Percentiles rank a stretch among this genome's conserved stretches.
These are phyloP conservation scores for Napeogenes inachia DNA, from an alignment of 2,888 invertebrate genomes.

Conservation along the genomic window DNA sequence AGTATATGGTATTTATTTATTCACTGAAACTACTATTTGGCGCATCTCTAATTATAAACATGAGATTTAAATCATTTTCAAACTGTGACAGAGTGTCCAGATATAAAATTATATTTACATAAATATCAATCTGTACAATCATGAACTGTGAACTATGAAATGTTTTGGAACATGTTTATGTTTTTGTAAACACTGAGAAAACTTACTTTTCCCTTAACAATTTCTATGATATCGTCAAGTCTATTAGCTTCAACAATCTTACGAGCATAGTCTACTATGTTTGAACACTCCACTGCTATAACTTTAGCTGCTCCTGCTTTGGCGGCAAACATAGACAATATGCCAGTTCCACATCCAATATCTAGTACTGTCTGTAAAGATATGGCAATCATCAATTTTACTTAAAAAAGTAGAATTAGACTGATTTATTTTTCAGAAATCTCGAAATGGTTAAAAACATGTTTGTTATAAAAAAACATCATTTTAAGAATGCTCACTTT, in stretches of 20 bases:
- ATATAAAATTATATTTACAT: too few relatives aligned
- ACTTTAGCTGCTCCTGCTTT: constrained; percentile 98
- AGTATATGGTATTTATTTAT: too few relatives aligned
- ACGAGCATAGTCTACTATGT: constrained; percentile 97
- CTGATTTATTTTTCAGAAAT: too few relatives aligned
- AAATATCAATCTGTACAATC: neutral
- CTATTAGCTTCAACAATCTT: constrained; percentile 94
- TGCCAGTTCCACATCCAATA: constrained; percentile 99
- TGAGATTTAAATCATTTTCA: too few relatives aligned
- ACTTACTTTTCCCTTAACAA: constrained; percentile 87
- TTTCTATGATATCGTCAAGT: constrained; percentile 86
- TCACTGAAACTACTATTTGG: too few relatives aligned
- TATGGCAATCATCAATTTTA: constrained; percentile 1
- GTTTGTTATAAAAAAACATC: neutral
- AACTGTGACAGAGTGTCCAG: too few relatives aligned
- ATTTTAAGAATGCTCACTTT: constrained; percentile 72
- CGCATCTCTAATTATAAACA: too few relatives aligned
- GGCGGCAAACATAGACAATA: constrained; percentile 99
- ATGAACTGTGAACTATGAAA: neutral
- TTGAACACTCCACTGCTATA: constrained; percentile 98
- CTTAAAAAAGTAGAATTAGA: neutral
- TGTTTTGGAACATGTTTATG: neutral
- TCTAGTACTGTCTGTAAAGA: constrained; percentile 86
- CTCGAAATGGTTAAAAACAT: neutral
- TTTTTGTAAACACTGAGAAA: constrained; percentile 1